Evolutionary conservation across 2,113 vertebrate species (phyloP), one percentile per base, ranked within the genome.

Genomic region (Buteo buteo): DNA sequence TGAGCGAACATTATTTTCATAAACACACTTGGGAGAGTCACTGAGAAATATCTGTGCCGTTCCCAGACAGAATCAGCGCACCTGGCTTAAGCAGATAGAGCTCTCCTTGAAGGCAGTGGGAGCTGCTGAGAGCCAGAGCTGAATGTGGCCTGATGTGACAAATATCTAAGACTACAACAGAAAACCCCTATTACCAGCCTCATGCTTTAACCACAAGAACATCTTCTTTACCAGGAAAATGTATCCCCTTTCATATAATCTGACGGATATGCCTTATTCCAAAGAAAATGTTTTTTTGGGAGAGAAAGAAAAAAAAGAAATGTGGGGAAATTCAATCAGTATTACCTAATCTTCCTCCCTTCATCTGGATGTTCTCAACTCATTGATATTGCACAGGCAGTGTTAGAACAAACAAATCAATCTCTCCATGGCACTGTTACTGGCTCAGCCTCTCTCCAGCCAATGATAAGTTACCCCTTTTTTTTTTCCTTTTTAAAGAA

Each of bases 381-480:
- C 90, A 91, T 79, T 97, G 97, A 98, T 92, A 91, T 70, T 97
- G 78, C 74, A 91, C 96, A 98, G 97, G 83, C 94, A 91, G 55
- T 66, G 86, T 95, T 47, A 94, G 86, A 94, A 94, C 94, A 94
- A 97, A 96, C 97, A 96, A 94, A 96, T 97, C 96, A 88, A 59
- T 96, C 94, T 96, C 4, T 2, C 32, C 82, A 73, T 81, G 83
- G 84, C 88, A 94, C 52, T 92, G 74, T 97, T 96, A 93, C 94
- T 94, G 85, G 96, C 74, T 96, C 92, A 72, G 86, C 44, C 59
- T 82, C 80, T 90, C 94, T 94, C 94, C 86, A 96, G 86, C 94
- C 82, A 95, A 47, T 62, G 78, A 96, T 94, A 97, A 96, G 86
- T 95, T 92, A 59, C 22, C 5, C 20, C 58, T 36, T 36, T 86